phyloP scores from a whole-genome alignment of 2,113 vertebrate genomes.

The Aphelocoma coerulescens region DNA sequence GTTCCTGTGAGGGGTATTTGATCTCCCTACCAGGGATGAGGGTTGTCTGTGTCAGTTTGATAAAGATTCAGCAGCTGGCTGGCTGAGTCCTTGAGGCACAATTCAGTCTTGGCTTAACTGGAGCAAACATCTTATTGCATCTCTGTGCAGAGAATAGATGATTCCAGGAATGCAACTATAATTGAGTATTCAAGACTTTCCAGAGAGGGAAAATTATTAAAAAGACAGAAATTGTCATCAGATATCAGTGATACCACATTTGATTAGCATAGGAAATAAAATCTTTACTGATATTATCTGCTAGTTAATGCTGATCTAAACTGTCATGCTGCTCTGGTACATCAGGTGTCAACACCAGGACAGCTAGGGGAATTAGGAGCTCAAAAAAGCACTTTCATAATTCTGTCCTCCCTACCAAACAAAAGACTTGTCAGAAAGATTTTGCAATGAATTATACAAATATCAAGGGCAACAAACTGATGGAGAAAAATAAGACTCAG shows the following conservation, averaged over 20 bases:
- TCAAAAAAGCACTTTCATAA: neutral
- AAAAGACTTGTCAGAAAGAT: neutral
- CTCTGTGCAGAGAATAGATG: neutral
- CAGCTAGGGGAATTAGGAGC: neutral
- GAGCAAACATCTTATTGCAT: neutral
- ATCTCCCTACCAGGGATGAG: neutral
- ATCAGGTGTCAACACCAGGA: neutral
- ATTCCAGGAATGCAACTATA: neutral
- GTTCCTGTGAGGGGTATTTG: neutral
- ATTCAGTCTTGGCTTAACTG: neutral
- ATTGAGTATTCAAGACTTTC: neutral
- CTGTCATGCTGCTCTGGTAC: neutral
- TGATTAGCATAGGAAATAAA: constrained; percentile 2
- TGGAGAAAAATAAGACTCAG: neutral
- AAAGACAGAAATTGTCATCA: constrained; percentile 9
- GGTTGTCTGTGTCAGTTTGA: neutral
- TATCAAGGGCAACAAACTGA: neutral
- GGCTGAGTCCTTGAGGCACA: neutral
- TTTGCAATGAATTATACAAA: neutral
- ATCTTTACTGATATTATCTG: neutral
- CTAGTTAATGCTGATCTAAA: neutral
- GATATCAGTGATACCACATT: neutral
- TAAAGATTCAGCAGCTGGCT: constrained; percentile 11
- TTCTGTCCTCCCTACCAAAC: neutral
- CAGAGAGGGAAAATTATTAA: neutral